Conservation (phyloP, 2,113 vertebrate species). For the Colius striatus region DNA sequence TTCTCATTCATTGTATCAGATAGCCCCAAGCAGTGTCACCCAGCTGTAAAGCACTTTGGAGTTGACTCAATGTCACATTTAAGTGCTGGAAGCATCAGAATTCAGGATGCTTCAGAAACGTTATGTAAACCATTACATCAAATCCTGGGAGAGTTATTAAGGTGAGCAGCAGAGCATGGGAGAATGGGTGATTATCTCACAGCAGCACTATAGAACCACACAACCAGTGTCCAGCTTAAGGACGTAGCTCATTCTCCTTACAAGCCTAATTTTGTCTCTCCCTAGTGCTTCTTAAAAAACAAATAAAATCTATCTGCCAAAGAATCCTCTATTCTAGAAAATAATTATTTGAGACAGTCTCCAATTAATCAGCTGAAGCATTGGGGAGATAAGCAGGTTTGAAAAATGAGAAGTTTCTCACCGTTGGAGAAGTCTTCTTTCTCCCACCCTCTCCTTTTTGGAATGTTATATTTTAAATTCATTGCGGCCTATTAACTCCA, state of each 20-base stretch:
- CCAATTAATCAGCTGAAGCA: not conserved
- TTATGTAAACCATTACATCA: conserved; percentile 63
- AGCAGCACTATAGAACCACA: not conserved
- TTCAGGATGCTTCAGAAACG: conserved; percentile 50
- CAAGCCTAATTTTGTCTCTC: conserved; percentile 22
- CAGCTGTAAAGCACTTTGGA: conserved; percentile 11
- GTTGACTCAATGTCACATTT: conserved; percentile 54
- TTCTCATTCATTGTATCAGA: not conserved
- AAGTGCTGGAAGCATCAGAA: conserved; percentile 40
- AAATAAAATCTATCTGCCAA: not conserved
- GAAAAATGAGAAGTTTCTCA: not conserved
- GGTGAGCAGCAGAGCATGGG: conserved; percentile 55
- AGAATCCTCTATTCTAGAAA: not conserved
- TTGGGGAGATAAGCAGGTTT: not conserved
- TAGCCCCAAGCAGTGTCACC: not conserved
- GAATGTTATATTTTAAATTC: not conserved
- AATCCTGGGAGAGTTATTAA: conserved; percentile 55
- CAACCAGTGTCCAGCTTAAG: not conserved
- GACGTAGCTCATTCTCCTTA: conserved; percentile 35
- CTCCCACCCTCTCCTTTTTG: not conserved
- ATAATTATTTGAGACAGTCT: not conserved
- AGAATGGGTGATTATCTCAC: conserved; percentile 52
- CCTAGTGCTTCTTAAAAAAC: not conserved
- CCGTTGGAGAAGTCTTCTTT: not conserved
- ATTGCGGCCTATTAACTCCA: conserved; percentile 15